These are phyloP conservation scores for Chlamydotis undulata DNA, from an alignment of 2,113 vertebrate genomes.

Conservation along the genomic window DNA sequence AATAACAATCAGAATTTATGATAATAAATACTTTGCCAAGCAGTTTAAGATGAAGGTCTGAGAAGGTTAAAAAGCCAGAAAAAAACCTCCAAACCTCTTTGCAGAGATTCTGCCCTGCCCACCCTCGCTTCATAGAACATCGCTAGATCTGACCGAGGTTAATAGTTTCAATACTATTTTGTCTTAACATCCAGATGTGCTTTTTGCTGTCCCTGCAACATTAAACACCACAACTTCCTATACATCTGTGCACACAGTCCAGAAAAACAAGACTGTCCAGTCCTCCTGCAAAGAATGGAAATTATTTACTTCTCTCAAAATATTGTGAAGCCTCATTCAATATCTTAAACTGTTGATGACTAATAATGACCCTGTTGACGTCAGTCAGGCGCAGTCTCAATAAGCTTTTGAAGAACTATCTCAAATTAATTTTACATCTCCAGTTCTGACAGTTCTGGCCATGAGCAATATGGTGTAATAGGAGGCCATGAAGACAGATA, in stretches of 20 bases:
- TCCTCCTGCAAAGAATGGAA: not conserved
- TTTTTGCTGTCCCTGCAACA: not conserved
- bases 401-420: not conserved
- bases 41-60: not conserved
- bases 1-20: constrained; percentile 66
- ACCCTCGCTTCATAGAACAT: not conserved
- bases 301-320: not conserved
- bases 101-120: not conserved
- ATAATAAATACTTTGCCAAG: constrained; percentile 72
- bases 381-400: not conserved
- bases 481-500: not conserved
- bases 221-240: not conserved
- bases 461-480: not conserved
- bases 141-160: not conserved
- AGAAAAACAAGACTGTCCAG: not conserved
- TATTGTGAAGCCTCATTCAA: not conserved
- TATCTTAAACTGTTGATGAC: not conserved
- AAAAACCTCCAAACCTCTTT: not conserved
- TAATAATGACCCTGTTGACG: not conserved
- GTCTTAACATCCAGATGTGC: not conserved
- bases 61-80: not conserved
- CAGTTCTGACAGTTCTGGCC: not conserved
- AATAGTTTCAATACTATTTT: not conserved
- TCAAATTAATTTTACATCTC: not conserved
- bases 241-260: not conserved